These are phyloP conservation scores for Tillus elongatus DNA, from an alignment of 2,888 invertebrate genomes.

Conservation along the genomic window DNA sequence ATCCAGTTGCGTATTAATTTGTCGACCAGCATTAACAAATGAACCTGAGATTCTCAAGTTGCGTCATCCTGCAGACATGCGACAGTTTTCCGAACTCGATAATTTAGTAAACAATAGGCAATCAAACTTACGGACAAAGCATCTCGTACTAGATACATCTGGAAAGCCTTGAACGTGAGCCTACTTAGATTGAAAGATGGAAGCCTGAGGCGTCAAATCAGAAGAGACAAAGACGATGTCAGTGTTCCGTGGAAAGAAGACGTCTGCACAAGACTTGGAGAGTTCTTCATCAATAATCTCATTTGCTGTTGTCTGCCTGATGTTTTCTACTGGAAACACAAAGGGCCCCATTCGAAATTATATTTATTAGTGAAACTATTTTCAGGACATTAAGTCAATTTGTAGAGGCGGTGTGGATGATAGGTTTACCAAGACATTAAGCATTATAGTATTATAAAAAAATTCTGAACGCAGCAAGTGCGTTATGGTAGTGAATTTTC, in stretches of 20 bases:
- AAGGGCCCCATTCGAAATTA: constrained; percentile 8
- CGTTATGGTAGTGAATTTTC: too few species aligned
- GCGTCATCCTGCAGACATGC: too few species aligned
- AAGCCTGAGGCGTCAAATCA: constrained; percentile 29
- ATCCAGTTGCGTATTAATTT: too few species aligned
- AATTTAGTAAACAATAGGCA: constrained; percentile 20
- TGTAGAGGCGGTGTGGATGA: too few species aligned
- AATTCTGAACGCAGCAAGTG: too few species aligned
- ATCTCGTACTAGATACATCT: constrained; percentile 19
- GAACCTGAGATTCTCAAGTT: too few species aligned
- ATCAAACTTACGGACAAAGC: constrained; percentile 18
- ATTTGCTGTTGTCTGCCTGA: constrained; percentile 30
- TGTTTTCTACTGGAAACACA: constrained; percentile 11
- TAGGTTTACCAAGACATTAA: too few species aligned
- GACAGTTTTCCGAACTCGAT: too few species aligned
- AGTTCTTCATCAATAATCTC: constrained; percentile 35
- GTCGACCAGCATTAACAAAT: too few species aligned
- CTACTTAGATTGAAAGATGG: constrained; percentile 20
- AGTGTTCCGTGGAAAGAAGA: constrained; percentile 28
- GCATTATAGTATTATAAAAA: too few species aligned
- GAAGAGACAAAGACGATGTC: constrained; percentile 29
- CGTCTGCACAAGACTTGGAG: constrained; percentile 32
- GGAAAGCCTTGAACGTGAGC: constrained; percentile 14
- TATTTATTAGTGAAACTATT: too few species aligned
- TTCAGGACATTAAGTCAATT: too few species aligned